A percentile compares a stretch with the other conserved stretches of the same genome.
phyloP scores from a whole-genome alignment of 2,888 invertebrate genomes.

The Campaea margaritaria region DNA sequence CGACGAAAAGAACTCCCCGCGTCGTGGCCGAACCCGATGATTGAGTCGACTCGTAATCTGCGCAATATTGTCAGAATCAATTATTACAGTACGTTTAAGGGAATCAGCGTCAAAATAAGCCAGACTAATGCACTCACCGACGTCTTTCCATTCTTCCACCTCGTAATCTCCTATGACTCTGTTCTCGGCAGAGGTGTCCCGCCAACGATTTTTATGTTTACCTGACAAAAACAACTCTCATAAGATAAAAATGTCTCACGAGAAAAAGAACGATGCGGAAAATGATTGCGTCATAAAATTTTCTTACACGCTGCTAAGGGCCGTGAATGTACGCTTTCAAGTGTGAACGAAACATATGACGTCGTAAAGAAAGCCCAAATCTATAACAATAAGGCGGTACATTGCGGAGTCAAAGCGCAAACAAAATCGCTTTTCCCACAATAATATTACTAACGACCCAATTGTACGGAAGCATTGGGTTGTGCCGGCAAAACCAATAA shows the following conservation, averaged over 20 bases:
- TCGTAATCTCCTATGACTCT: slow-evolving; percentile 89
- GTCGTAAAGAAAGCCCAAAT: slow-evolving; percentile 75
- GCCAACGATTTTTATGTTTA: slow-evolving; percentile 85
- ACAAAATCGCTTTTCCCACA: slow-evolving; percentile 82
- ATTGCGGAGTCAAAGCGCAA: slow-evolving; percentile 80
- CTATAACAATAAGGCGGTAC: slow-evolving; percentile 78
- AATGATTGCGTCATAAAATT: slow-evolving; percentile 66
- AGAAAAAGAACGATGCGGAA: slow-evolving; percentile 55
- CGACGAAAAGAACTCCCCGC: slow-evolving; percentile 51
- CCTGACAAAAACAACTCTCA: slow-evolving; percentile 68
- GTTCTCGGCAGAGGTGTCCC: slow-evolving; percentile 84
- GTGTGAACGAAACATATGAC: slow-evolving; percentile 69
- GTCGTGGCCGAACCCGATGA: slow-evolving; percentile 62
- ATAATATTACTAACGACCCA: slow-evolving; percentile 84
- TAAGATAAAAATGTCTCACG: slow-evolving; percentile 51
- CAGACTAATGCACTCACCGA: slow-evolving; percentile 77
- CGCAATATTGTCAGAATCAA: slow-evolving; percentile 33
- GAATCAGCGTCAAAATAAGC: slow-evolving; percentile 6
- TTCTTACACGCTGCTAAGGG: slow-evolving; percentile 62
- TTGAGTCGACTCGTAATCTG: slow-evolving; percentile 80
- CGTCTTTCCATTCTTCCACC: slow-evolving; percentile 90
- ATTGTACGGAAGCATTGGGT: slow-evolving; percentile 80
- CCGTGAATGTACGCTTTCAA: slow-evolving; percentile 67
- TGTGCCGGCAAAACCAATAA: slow-evolving; percentile 80
- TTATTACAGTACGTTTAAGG: slow-evolving; percentile 7